These are phyloP conservation scores for Dryomyza anilis DNA, from an alignment of 2,888 invertebrate species.

Conservation along the genomic window DNA sequence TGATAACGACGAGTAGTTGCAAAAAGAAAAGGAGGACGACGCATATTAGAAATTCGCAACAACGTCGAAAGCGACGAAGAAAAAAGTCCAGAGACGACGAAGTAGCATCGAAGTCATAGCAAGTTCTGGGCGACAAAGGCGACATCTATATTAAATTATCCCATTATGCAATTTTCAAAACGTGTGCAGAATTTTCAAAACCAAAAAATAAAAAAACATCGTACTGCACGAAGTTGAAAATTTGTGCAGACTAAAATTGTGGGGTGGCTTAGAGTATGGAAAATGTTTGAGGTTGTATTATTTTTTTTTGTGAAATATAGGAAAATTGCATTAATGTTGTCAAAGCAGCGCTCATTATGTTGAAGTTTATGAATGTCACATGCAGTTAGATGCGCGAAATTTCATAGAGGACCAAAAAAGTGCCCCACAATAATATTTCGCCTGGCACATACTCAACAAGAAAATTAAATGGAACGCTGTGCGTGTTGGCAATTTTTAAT, in stretches of 20 bases:
- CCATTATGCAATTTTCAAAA: slow-evolving; percentile 48
- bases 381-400: no score
- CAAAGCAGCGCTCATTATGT: slow-evolving; percentile 1
- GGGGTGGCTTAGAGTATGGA: no score
- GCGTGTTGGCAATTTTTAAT: slow-evolving; percentile 27
- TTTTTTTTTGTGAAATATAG: no score
- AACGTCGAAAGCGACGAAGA: neutral
- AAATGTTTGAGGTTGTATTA: no score
- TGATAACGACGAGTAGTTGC: neutral
- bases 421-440: neutral
- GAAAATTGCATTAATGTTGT: slow-evolving; percentile 13
- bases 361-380: slow-evolving; percentile 13
- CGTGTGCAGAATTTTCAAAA: slow-evolving; percentile 42
- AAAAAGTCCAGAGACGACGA: neutral
- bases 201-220: no score
- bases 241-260: no score
- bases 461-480: no score
- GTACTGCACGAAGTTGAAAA: no score
- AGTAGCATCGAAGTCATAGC: neutral
- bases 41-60: slow-evolving; percentile 20
- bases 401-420: neutral
- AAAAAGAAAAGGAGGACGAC: neutral
- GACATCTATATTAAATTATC: slow-evolving; percentile 48
- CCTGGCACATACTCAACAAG: neutral
- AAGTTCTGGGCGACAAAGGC: slow-evolving; percentile 25